Evolutionary conservation across 2,797 vertebrate species (phyloP).

Genomic region (Setipinna tenuifilis): DNA sequence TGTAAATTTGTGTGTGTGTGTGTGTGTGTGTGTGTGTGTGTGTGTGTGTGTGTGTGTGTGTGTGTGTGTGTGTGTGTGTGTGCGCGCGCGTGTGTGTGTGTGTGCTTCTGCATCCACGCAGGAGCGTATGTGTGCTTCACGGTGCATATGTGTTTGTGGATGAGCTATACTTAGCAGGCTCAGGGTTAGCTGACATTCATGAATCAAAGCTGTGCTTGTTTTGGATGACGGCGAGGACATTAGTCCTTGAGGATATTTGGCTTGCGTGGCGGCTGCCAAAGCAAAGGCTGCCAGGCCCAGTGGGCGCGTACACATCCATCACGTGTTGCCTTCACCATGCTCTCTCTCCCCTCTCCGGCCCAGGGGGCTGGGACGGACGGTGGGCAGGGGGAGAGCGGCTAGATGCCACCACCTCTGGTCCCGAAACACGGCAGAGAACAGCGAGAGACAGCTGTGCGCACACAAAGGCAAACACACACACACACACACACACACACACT

Average conservation of each 20-base stretch:
- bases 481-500: slow-evolving; percentile 13
- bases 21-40: too few species aligned
- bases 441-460: slow-evolving; percentile 31
- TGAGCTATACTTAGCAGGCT: slow-evolving; percentile 71
- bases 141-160: slow-evolving; percentile 38
- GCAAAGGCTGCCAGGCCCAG: slow-evolving; percentile 57
- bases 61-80: too few species aligned
- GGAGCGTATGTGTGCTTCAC: slow-evolving; percentile 37
- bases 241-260: slow-evolving; percentile 74
- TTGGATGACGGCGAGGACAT: slow-evolving; percentile 66
- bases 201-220: slow-evolving; percentile 69
- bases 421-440: not conserved
- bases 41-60: too few species aligned
- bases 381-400: not conserved
- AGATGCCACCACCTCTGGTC: slow-evolving; percentile 6
- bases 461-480: slow-evolving; percentile 31
- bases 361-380: not conserved
- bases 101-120: not conserved
- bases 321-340: slow-evolving; percentile 15
- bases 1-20: too few species aligned
- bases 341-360: slow-evolving; percentile 14
- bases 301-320: slow-evolving; percentile 40
- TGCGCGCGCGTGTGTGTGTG: too few species aligned
- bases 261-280: slow-evolving; percentile 71
- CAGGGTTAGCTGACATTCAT: slow-evolving; percentile 64